phyloP scores from a whole-genome alignment of 1,140 invertebrate genomes.

The Diabrotica undecimpunctata region DNA sequence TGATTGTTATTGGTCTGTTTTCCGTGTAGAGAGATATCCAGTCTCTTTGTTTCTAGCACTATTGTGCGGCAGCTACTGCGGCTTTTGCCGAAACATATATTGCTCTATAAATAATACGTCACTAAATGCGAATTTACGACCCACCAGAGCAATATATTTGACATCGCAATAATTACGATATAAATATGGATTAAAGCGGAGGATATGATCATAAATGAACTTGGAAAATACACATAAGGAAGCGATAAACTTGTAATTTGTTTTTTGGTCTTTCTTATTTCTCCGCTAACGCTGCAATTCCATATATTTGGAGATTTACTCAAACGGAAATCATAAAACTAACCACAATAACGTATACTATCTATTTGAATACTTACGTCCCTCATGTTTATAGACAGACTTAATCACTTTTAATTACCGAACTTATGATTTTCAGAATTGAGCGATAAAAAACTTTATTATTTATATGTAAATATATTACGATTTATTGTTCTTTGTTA shows the following conservation, averaged over 20 bases:
- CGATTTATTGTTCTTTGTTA: no score
- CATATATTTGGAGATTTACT: background rate
- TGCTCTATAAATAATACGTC: constrained; percentile 38
- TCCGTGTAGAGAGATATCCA: constrained; percentile 22
- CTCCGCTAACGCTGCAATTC: background rate
- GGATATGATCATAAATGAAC: constrained; percentile 9
- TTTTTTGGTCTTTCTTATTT: background rate
- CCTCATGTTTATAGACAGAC: no score
- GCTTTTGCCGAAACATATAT: constrained; percentile 28
- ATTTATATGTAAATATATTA: no score
- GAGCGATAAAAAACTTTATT: no score
- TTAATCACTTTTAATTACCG: no score
- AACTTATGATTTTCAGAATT: no score
- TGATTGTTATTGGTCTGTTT: constrained; percentile 40
- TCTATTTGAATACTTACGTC: no score
- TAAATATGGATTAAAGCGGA: constrained; percentile 29
- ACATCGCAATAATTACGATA: constrained; percentile 37
- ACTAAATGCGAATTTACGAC: constrained; percentile 37
- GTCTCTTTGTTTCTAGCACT: constrained; percentile 36
- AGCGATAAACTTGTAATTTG: constrained; percentile 6
- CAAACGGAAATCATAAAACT: background rate
- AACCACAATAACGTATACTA: no score
- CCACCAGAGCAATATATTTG: constrained; percentile 32
- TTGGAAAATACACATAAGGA: constrained; percentile 14
- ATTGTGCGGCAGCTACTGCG: constrained; percentile 27